Evolutionary conservation across 2,113 vertebrate genomes (phyloP).

Genomic region (Malurus elegans): DNA sequence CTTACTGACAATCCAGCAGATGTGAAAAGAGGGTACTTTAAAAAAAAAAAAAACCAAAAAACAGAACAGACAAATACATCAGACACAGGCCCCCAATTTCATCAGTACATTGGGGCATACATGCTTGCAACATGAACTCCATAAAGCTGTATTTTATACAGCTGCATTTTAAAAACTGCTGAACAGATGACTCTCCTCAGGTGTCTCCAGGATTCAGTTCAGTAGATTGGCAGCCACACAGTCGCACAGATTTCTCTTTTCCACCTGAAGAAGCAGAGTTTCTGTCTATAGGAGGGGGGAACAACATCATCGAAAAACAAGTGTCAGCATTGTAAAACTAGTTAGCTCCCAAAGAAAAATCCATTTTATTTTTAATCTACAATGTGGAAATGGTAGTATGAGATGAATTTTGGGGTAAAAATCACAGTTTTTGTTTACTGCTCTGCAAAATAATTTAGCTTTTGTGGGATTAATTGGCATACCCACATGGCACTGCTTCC

Average conservation of each 20-base stretch:
- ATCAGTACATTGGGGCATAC: background rate
- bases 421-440: background rate
- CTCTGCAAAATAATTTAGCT: background rate
- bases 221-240: slow-evolving; percentile 50
- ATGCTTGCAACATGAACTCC: slow-evolving; percentile 13
- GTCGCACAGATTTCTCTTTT: slow-evolving; percentile 62
- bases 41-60: background rate
- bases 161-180: background rate
- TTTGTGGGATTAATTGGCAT: background rate
- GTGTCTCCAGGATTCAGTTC: slow-evolving; percentile 41
- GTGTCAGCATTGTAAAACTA: background rate
- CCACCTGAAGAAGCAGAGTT: slow-evolving; percentile 67
- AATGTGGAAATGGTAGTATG: background rate
- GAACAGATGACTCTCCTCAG: background rate
- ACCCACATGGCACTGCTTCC: background rate
- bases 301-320: background rate
- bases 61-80: background rate
- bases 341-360: background rate
- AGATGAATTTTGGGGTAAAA: background rate
- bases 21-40: background rate
- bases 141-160: slow-evolving; percentile 31
- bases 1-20: background rate
- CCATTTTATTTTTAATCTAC: background rate
- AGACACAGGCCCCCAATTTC: background rate
- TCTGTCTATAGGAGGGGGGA: slow-evolving; percentile 33